These are phyloP conservation scores for Argyresthia albistria DNA, from an alignment of 2,888 invertebrate genomes.

Conservation along the genomic window DNA sequence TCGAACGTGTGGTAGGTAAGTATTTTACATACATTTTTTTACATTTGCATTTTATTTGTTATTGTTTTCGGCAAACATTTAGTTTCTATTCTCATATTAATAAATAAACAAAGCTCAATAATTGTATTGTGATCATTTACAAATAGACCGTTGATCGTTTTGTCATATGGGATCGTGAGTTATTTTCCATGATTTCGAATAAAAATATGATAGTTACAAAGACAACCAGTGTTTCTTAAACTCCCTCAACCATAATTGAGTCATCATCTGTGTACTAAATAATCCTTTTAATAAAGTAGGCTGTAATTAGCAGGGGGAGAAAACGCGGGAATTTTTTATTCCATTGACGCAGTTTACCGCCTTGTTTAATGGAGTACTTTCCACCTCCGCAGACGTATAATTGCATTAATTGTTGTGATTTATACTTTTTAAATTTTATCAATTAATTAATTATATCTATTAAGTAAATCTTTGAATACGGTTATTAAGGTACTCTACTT, in stretches of 20 bases:
- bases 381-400: constrained; percentile 46
- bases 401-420: constrained; percentile 58
- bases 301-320: constrained; percentile 64
- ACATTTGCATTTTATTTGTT: constrained; percentile 26
- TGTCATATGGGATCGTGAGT: background rate
- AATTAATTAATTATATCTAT: no score
- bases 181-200: background rate
- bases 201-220: background rate
- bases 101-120: background rate
- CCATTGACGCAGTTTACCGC: constrained; percentile 44
- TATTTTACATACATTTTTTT: no score
- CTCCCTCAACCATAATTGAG: background rate
- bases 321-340: constrained; percentile 61
- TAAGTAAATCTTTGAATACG: no score
- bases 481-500: no score
- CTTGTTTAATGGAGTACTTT: constrained; percentile 53
- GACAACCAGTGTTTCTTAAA: background rate
- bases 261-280: background rate
- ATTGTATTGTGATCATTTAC: background rate
- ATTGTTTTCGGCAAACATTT: background rate
- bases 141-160: no score
- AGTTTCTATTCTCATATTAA: background rate
- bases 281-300: constrained; percentile 54
- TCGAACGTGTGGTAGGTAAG: no score
- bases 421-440: constrained; percentile 10